Evolutionary conservation across 2,888 invertebrate genomes (phyloP), one percentile per base, ranked within the genome.

Genomic region (Campaea margaritaria): DNA sequence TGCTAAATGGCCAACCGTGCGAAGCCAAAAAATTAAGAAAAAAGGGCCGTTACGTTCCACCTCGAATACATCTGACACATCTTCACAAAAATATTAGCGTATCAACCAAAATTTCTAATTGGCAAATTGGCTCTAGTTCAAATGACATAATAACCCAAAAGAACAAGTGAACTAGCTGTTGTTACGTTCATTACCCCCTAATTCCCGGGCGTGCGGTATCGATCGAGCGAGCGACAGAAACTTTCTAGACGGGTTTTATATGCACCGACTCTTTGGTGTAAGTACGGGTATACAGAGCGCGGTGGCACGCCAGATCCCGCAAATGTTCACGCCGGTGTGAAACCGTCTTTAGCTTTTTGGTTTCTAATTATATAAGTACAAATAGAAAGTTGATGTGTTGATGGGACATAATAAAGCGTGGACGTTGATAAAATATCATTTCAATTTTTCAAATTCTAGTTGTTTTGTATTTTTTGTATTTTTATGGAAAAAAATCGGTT

Each of bases 161-260:
- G 84, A 85, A 76, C 80, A 74, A 79, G 81, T 77, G 74, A 77
- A 87, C 83, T 84, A 85, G 83, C 82, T 81, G 86, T 83, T 83
- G 85, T 83, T 82, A 79, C 78, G 79, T 84, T 86, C 85, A 85
- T 86, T 87, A 89, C 78, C 74, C 76, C 73, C 85, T 87, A 85
- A 88, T 85, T 82, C 83, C 85, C 83, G 78, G 78, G 83, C 81
- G 84, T 80, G 78, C 82, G 74, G 81, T 91, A 92, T 92, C 89
- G 91, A 91, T 90, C 91, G 79, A 75, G 75, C 79, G 83, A 88
- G 87, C 91, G 91, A 90, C 91, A 91, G 89, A 90, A 93, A 93
- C 92, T 93, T 93, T 93, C 91, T 89, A 93, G 93, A 93, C 93
- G 86, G 91, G 88, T 93, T 93, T 93, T 93, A 93, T 93, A 91